These are phyloP conservation scores for Syritta pipiens DNA, from an alignment of 2,888 invertebrate species.

Conservation along the genomic window DNA sequence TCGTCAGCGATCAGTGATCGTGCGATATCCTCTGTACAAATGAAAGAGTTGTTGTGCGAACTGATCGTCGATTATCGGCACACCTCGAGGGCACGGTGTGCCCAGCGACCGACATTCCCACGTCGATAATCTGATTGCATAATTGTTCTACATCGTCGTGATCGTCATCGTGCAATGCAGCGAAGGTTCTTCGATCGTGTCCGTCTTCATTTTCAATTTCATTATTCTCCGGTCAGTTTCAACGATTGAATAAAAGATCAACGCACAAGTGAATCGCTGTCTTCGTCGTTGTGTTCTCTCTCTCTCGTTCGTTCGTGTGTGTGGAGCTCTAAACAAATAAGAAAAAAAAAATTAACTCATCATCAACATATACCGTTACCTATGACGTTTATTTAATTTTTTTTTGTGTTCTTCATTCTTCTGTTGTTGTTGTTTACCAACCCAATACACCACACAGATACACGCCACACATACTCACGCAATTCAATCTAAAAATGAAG, in stretches of 20 bases:
- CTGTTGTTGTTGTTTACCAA: slow-evolving; percentile 47
- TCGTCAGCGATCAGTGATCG: too few relatives aligned
- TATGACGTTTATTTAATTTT: slow-evolving; percentile 44
- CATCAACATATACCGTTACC: slow-evolving; percentile 52
- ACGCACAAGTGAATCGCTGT: slow-evolving; percentile 55
- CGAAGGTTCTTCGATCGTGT: slow-evolving; percentile 4
- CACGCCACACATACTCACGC: neutral
- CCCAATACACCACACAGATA: slow-evolving; percentile 28
- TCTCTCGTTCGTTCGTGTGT: slow-evolving; percentile 17
- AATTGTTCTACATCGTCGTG: slow-evolving; percentile 31
- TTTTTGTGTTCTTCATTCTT: slow-evolving; percentile 13
- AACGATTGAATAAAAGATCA: slow-evolving; percentile 55
- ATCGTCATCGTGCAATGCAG: slow-evolving; percentile 10
- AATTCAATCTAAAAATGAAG: slow-evolving; percentile 42
- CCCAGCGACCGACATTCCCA: slow-evolving; percentile 5
- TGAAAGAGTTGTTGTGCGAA: slow-evolving; percentile 48
- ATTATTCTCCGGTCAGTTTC: slow-evolving; percentile 41
- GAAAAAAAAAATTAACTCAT: slow-evolving; percentile 54
- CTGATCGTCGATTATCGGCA: neutral
- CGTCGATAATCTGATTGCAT: slow-evolving; percentile 44
- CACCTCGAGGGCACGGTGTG: neutral
- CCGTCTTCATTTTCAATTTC: slow-evolving; percentile 58
- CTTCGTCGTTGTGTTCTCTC: too few relatives aligned
- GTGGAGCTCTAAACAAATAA: slow-evolving; percentile 44
- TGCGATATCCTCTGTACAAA: neutral